Evolutionary conservation across 2,797 vertebrate genomes (phyloP), one percentile per base, ranked within the genome.

Genomic region (Lerista edwardsae): DNA sequence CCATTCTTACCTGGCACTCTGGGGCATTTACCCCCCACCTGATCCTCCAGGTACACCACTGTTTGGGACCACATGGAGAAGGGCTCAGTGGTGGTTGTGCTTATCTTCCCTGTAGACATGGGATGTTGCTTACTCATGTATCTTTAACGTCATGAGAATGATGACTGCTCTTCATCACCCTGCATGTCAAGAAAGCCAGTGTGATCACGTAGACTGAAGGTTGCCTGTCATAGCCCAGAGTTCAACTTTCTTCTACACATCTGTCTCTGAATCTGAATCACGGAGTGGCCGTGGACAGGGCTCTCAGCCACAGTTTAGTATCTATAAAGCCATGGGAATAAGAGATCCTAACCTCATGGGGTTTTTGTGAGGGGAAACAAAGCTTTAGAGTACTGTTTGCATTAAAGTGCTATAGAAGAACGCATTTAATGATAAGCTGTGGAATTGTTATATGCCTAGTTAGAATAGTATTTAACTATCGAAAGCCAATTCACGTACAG

Each of bases 401-500:
- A 75, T 80, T 57, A 85, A 73, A 47, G 34, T 57, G 41, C 41
- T 65, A 17, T 47, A 51, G 64, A 39, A 57, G 31, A n/a, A n/a
- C n/a, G n/a, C 17, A 27, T 64, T 71, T 47, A 41, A 27, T 55
- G 77, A 75, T 75, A 74, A 75, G 61, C 55, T 75, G 6, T 75
- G 62, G 73, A 34, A 59, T 76, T 76, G 27, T 78, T 71, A 39
- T 19, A 47, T 51, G 51, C 57, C 57, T 55, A n/a, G 59, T 64
- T 78, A 84, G 67, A 72, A 73, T 44, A 47, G 65, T 80, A 51
- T 61, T n/a, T 76, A 21, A 75, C 75, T 76, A 62, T 31, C 72
- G 29, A 69, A 41, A 57, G n/a, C 87, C 88, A 31, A 10, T 3
- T 93, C 80, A 47, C 86, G 67, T 67, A 44, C 41, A n/a, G 62